phyloP scores from a whole-genome alignment of 1,140 invertebrate species.

The Delia radicum region DNA sequence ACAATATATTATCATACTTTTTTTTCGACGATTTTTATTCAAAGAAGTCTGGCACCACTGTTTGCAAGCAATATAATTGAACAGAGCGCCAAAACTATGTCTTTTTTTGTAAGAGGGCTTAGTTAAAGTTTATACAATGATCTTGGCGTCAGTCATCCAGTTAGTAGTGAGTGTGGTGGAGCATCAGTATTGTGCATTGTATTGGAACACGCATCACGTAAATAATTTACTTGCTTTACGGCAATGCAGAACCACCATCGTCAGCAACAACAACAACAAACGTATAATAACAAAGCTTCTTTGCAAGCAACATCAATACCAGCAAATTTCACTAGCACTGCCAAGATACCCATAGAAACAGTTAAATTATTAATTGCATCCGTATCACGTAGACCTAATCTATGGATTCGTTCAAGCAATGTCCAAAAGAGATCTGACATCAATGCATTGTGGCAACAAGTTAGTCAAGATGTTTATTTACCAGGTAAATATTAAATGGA shows the following conservation, averaged over 20 bases:
- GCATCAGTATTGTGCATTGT: constrained; percentile 10
- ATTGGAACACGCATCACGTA: neutral
- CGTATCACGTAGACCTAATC: constrained; percentile 41
- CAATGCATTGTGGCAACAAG: constrained; percentile 47
- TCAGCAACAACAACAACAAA: constrained; percentile 11
- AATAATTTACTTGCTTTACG: neutral
- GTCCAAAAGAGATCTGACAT: constrained; percentile 48
- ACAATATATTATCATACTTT: too few species aligned
- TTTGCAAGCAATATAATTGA: neutral
- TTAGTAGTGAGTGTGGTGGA: constrained; percentile 32
- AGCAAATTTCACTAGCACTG: constrained; percentile 43
- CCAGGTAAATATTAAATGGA: constrained; percentile 33
- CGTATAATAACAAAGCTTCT: neutral
- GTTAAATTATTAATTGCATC: constrained; percentile 47
- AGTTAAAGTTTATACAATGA: constrained; percentile 27
- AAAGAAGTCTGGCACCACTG: too few species aligned
- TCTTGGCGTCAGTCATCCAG: constrained; percentile 38
- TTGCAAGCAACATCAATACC: constrained; percentile 30
- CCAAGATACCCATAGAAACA: constrained; percentile 46
- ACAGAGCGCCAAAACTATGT: neutral
- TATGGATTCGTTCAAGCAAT: constrained; percentile 44
- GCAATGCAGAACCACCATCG: neutral
- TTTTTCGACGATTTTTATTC: too few species aligned
- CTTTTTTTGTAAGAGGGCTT: neutral
- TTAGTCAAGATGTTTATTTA: constrained; percentile 48